Conservation (phyloP, 2,888 invertebrate species). For the Lochmaea capreae region DNA sequence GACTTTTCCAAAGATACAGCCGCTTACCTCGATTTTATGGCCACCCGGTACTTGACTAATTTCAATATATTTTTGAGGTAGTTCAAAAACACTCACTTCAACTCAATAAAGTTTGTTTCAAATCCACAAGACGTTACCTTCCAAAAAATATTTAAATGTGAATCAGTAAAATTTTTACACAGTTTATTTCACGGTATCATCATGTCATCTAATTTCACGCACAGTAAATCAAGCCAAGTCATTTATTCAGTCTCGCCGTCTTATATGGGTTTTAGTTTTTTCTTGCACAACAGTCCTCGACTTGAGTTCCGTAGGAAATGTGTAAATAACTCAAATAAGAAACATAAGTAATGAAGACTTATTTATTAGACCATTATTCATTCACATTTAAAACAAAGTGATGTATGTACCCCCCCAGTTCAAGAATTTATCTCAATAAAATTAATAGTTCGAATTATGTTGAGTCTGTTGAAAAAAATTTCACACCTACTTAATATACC, state of each 20-base stretch:
- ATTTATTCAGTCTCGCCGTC: too few species aligned
- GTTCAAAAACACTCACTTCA: too few species aligned
- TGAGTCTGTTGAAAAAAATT: slow-evolving; percentile 28
- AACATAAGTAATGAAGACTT: neutral
- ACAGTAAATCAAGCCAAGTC: slow-evolving; percentile 2
- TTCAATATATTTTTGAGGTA: too few species aligned
- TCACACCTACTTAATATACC: slow-evolving; percentile 36
- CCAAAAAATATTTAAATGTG: neutral
- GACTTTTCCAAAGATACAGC: too few species aligned
- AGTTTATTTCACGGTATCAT: neutral
- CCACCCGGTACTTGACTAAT: too few species aligned
- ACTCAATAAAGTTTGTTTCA: too few species aligned
- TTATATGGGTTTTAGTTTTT: neutral
- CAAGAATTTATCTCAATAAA: slow-evolving; percentile 20
- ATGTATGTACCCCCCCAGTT: neutral
- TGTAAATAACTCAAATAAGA: neutral
- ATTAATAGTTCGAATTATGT: slow-evolving; percentile 19
- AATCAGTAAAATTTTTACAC: neutral
- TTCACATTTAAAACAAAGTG: slow-evolving; percentile 9
- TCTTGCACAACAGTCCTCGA: neutral
- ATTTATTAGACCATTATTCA: slow-evolving; percentile 5
- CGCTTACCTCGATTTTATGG: too few species aligned
- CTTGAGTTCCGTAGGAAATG: neutral
- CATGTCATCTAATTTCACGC: neutral
- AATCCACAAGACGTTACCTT: too few species aligned